A percentile compares a stretch with the other conserved stretches of the same genome.
phyloP scores from a whole-genome alignment of 2,113 vertebrate genomes.

The Epinephelus moara region DNA sequence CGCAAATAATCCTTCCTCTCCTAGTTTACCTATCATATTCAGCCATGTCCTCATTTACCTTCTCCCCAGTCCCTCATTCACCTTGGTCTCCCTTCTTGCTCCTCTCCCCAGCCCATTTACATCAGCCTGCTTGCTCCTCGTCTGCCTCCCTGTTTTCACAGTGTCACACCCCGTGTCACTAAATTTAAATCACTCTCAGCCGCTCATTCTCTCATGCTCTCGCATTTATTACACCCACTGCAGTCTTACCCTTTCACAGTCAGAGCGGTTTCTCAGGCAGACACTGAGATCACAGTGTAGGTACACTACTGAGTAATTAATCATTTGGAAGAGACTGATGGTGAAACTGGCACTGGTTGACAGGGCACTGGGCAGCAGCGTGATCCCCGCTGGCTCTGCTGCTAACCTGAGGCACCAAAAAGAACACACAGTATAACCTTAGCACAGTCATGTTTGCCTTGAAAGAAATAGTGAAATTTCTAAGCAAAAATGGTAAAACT shows the following conservation, averaged over 20 bases:
- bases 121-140: constrained; percentile 25
- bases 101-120: constrained; percentile 16
- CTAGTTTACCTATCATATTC: background rate
- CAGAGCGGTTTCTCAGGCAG: constrained; percentile 74
- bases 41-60: constrained; percentile 8
- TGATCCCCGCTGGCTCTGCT: constrained; percentile 75
- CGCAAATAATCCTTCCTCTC: constrained; percentile 15
- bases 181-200: constrained; percentile 66
- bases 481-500: background rate
- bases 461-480: background rate
- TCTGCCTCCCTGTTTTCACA: constrained; percentile 49
- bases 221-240: constrained; percentile 43
- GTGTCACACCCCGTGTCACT: constrained; percentile 43
- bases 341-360: constrained; percentile 80
- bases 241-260: constrained; percentile 79
- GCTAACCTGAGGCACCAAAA: constrained; percentile 61
- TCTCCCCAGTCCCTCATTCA: constrained; percentile 2
- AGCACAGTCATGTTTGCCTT: background rate
- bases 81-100: constrained; percentile 5
- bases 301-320: constrained; percentile 85
- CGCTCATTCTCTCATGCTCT: constrained; percentile 43
- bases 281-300: constrained; percentile 85
- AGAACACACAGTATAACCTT: constrained; percentile 36
- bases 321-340: constrained; percentile 89
- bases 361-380: constrained; percentile 70